phyloP scores from a whole-genome alignment of 1,140 invertebrate genomes.

The Hyposmocoma kahamanoa region DNA sequence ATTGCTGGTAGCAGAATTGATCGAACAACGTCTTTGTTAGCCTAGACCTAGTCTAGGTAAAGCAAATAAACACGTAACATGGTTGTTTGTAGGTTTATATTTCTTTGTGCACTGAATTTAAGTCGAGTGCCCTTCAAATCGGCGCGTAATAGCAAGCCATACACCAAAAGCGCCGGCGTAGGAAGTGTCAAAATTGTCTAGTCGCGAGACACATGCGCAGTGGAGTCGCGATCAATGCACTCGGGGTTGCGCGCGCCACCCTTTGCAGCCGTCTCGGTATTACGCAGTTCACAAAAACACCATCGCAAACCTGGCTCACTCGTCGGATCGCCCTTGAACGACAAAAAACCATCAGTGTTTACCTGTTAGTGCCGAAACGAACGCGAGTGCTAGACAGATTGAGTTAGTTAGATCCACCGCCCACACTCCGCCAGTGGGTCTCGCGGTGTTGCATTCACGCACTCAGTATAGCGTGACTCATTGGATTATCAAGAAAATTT shows the following conservation, averaged over 20 bases:
- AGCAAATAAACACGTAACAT: no score
- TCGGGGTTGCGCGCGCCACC: constrained; percentile 62
- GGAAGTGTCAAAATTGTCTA: constrained; percentile 59
- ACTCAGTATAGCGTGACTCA: constrained; percentile 52
- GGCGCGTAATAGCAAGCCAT: no score
- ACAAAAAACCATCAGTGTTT: constrained; percentile 39
- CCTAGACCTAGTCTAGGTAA: no score
- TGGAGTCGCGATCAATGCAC: constrained; percentile 61
- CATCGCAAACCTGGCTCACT: constrained; percentile 37
- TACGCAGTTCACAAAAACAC: constrained; percentile 67
- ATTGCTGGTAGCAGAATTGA: no score
- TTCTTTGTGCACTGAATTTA: no score
- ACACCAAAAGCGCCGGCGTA: no score
- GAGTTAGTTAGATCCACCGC: constrained; percentile 44
- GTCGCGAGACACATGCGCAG: constrained; percentile 51
- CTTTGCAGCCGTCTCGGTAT: constrained; percentile 28
- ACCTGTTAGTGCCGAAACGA: constrained; percentile 24
- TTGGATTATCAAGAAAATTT: constrained; percentile 54
- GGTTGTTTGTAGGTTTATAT: no score
- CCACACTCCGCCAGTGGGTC: constrained; percentile 35
- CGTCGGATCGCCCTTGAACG: constrained; percentile 46
- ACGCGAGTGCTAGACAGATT: constrained; percentile 27
- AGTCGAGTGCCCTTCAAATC: no score
- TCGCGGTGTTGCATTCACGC: constrained; percentile 29
- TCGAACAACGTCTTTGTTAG: no score